Evolutionary conservation across 2,797 vertebrate genomes (phyloP), one percentile per base, ranked within the genome.

Genomic region (Crocidura indochinensis): DNA sequence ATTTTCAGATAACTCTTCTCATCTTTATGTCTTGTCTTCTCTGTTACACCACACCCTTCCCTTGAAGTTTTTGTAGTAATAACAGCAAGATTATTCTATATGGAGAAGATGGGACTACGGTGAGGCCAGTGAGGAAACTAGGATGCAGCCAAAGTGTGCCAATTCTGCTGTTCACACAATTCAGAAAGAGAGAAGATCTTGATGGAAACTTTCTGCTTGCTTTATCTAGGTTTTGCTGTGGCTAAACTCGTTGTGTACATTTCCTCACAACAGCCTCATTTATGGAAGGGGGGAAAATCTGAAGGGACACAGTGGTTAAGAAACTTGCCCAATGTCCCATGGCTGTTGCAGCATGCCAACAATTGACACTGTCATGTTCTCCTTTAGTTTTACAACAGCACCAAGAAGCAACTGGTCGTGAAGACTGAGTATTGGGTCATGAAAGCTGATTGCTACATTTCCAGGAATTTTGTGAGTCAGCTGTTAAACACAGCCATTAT

Each of bases 381-480:
- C n/a, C 68, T 84, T 84, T 72, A 19, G 65, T 79, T 93, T 96
- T 47, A 87, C 75, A 47, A n/a, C 27, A 87, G 73, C 38, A 31
- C 87, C 26, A 31, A 87, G 75, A 91, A 76, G 71, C n/a, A 22
- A 73, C 38, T 19, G 29, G 60, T 68, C 38, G 3, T 60, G 6
- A 38, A 38, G 3, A 31, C 20, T n/a, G n/a, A n/a, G 26, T 31
- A 56, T 77, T 92, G 93, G 71, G 31, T 90, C 90, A 44, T 17
- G 71, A 47, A 49, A 65, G 12, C 84, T 44, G 44, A 49, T 65
- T 56, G 88, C 65, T 92, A 69, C 74, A 77, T 89, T 80, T 91
- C 56, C 79, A 85, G 88, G 86, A 68, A 87, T 85, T 82, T 80
- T 76, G 65, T 91, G 78, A 95, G 81, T 92, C 87, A 49, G 20